Conservation (phyloP, 2,797 vertebrate genomes). For the Gorsachius magnificus region DNA sequence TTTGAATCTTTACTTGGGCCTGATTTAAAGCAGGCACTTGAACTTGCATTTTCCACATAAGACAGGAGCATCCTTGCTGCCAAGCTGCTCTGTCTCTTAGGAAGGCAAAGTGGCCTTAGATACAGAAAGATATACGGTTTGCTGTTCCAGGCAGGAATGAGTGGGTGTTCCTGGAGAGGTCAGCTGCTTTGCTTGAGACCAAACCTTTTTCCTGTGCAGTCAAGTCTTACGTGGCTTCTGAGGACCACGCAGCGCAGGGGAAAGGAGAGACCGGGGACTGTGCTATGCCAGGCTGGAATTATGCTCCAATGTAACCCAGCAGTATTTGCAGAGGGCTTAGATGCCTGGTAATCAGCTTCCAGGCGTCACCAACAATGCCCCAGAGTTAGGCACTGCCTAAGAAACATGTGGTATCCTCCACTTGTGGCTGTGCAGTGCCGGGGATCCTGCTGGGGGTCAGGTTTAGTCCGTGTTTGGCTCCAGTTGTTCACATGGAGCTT, state of each 20-base stretch:
- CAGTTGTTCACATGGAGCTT: accelerated
- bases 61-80: neutral
- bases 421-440: neutral
- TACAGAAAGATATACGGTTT: accelerated
- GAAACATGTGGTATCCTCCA: neutral
- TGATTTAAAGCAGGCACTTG: neutral
- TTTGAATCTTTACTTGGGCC: neutral
- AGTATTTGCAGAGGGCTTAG: neutral
- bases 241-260: accelerated
- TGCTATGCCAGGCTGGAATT: neutral
- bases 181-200: neutral
- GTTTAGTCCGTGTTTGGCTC: neutral
- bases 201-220: neutral
- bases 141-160: neutral
- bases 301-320: accelerated
- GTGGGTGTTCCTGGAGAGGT: neutral
- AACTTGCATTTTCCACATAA: neutral
- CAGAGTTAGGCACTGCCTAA: neutral
- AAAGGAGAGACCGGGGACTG: neutral
- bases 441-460: neutral
- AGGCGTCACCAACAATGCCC: neutral
- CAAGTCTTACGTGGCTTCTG: neutral
- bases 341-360: neutral
- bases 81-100: neutral
- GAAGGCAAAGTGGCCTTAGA: neutral